Evolutionary conservation across 2,113 vertebrate genomes (phyloP).

Genomic region (Penelope pileata): DNA sequence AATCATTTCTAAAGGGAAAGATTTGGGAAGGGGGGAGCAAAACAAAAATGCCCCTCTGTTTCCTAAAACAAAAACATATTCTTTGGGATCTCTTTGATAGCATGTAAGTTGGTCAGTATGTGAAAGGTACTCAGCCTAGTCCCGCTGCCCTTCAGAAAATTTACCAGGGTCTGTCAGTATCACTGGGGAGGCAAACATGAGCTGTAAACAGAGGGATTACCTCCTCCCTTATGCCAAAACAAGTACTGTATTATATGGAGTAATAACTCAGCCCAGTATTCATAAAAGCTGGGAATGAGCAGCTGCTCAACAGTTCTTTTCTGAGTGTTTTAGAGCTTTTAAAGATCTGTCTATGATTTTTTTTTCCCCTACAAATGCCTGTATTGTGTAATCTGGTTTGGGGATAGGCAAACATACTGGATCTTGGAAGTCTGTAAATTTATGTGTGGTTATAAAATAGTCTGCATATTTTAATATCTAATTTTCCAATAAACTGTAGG

Average conservation of each 20-base stretch:
- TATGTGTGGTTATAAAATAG: slow-evolving; percentile 26
- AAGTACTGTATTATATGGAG: slow-evolving; percentile 19
- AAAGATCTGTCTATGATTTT: slow-evolving; percentile 31
- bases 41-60: slow-evolving; percentile 7
- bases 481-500: slow-evolving; percentile 32
- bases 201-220: slow-evolving; percentile 22
- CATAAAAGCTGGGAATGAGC: slow-evolving; percentile 13
- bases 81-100: background rate
- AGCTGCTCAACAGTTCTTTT: slow-evolving; percentile 20
- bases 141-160: background rate
- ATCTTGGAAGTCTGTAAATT: background rate
- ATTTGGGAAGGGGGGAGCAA: background rate
- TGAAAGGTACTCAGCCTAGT: background rate
- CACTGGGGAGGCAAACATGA: background rate
- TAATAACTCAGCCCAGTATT: slow-evolving; percentile 14
- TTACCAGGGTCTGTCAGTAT: background rate
- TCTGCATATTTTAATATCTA: slow-evolving; percentile 34
- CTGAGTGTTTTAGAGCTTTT: background rate
- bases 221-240: slow-evolving; percentile 25
- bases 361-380: slow-evolving; percentile 11
- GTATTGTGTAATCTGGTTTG: slow-evolving; percentile 34
- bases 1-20: background rate
- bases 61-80: slow-evolving; percentile 20
- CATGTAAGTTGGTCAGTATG: background rate
- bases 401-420: background rate